Percentiles rank a stretch among this genome's conserved stretches.
Conservation (phyloP, 2,888 invertebrate species). For the Agriopis aurantiaria region DNA sequence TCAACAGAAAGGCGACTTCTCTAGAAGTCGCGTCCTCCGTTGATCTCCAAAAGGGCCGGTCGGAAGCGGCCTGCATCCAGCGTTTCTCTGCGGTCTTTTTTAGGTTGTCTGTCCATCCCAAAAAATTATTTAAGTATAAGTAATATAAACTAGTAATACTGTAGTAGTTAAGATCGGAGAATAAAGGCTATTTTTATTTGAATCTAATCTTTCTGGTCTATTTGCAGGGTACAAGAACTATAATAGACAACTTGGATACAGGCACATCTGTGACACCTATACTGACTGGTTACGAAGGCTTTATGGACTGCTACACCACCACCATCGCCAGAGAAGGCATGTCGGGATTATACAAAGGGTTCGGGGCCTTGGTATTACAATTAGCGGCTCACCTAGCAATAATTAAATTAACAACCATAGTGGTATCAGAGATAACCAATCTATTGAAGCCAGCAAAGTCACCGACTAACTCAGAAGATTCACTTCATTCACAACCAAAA, state of each 20-base stretch:
- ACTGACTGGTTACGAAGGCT: conserved; percentile 96
- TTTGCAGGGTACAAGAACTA: conserved; percentile 98
- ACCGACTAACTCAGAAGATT: conserved; percentile 79
- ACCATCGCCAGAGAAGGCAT: conserved; percentile 95
- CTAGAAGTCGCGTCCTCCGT: too few species aligned
- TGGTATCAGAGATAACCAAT: conserved; percentile 88
- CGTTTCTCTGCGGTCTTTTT: too few species aligned
- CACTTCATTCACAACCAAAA: conserved; percentile 74
- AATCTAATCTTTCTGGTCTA: not conserved
- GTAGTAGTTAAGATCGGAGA: too few species aligned
- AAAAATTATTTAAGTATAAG: too few species aligned
- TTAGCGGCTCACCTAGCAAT: conserved; percentile 94
- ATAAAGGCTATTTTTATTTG: not conserved
- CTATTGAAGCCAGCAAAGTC: conserved; percentile 84
- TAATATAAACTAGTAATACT: too few species aligned
- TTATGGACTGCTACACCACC: conserved; percentile 95
- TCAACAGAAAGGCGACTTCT: too few species aligned
- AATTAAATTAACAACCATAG: conserved; percentile 91
- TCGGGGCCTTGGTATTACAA: conserved; percentile 97
- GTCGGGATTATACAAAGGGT: conserved; percentile 97
- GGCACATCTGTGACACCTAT: conserved; percentile 97
- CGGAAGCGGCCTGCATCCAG: too few species aligned
- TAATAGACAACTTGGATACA: conserved; percentile 98
- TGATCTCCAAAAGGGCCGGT: too few species aligned
- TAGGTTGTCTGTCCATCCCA: too few species aligned